A percentile compares a stretch with the other conserved stretches of the same genome.
These are phyloP conservation scores for Spinus pinus DNA, from an alignment of 2,797 vertebrate genomes.

Conservation along the genomic window DNA sequence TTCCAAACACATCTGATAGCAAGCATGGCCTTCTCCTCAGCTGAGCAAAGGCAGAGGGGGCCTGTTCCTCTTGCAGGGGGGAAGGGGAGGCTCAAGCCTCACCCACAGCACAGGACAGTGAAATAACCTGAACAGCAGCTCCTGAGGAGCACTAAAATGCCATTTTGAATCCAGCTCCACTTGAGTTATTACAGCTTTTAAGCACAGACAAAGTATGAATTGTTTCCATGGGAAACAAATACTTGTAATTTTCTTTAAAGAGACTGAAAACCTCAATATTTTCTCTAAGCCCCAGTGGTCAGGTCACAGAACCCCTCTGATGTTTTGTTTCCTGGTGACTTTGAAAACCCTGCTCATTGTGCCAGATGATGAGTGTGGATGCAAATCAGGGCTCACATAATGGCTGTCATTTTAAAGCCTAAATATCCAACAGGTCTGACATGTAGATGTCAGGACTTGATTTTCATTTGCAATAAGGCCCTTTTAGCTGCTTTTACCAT, in stretches of 20 bases:
- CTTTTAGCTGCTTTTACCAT: constrained; percentile 43
- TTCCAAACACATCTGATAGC: background rate
- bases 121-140: background rate
- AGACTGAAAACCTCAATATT: background rate
- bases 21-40: background rate
- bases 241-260: background rate
- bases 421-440: constrained; percentile 33
- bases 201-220: background rate
- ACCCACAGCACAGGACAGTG: background rate
- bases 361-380: background rate
- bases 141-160: background rate
- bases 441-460: constrained; percentile 34
- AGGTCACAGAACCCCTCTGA: background rate
- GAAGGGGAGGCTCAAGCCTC: background rate
- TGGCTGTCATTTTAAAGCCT: constrained; percentile 37
- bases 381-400: constrained; percentile 22
- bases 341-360: background rate
- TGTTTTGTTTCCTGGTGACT: background rate
- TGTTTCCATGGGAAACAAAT: background rate
- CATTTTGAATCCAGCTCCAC: background rate
- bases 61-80: background rate
- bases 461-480: constrained; percentile 36
- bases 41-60: background rate
- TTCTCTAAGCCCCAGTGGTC: background rate
- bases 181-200: background rate